Evolutionary conservation across 2,888 invertebrate species (phyloP).

Genomic region (Heliconius ismenius): DNA sequence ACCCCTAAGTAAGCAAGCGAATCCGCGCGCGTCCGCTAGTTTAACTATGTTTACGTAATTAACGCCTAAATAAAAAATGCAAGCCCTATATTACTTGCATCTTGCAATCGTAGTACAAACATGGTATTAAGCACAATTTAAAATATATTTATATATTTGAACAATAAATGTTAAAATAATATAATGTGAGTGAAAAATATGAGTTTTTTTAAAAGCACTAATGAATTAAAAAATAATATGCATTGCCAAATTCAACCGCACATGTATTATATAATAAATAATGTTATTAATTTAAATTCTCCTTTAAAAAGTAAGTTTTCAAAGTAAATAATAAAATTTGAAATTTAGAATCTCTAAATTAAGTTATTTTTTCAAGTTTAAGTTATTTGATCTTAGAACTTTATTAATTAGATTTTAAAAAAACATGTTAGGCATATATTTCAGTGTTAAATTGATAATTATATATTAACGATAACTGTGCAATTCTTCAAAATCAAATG

Average conservation of each 20-base stretch:
- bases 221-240: neutral
- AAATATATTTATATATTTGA: neutral
- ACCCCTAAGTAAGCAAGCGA: too few relatives aligned
- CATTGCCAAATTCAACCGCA: neutral
- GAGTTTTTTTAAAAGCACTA: neutral
- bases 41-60: neutral
- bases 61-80: neutral
- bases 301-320: neutral
- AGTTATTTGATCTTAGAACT: neutral
- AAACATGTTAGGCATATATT: neutral
- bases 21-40: too few relatives aligned
- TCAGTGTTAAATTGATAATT: neutral
- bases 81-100: neutral
- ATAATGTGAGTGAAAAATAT: neutral
- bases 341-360: neutral
- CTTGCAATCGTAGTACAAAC: slow-evolving; percentile 1
- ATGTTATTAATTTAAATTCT: neutral
- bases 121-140: neutral
- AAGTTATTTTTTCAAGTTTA: neutral
- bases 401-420: neutral
- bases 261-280: neutral
- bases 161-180: neutral
- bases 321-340: neutral
- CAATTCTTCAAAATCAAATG: neutral
- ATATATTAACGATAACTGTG: neutral